Evolutionary conservation across 1,140 invertebrate species (phyloP).

Genomic region (Planococcus citri): DNA sequence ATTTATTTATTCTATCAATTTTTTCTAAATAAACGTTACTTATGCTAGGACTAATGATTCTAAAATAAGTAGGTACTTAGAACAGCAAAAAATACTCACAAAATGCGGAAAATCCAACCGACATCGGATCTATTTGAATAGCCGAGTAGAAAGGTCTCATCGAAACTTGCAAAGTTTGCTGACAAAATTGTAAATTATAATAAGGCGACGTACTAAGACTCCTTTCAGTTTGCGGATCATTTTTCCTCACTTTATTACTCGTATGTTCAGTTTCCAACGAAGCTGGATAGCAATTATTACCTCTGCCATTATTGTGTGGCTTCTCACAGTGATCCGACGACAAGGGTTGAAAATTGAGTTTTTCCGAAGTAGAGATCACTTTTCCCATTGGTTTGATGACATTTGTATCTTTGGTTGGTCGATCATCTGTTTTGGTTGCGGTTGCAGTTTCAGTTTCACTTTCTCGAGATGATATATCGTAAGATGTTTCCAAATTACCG

Average conservation of each 20-base stretch:
- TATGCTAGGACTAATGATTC: no score
- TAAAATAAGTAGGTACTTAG: no score
- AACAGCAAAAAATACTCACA: no score
- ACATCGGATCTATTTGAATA: background rate
- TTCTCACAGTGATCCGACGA: background rate
- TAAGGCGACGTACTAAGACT: background rate
- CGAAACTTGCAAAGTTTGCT: background rate
- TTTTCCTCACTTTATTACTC: background rate
- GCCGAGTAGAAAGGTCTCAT: background rate
- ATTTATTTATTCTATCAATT: no score
- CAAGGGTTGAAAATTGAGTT: background rate
- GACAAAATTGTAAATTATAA: background rate
- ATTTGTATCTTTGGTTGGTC: no score
- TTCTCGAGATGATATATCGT: background rate
- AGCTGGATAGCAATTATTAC: background rate
- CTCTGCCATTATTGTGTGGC: background rate
- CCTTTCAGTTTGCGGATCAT: background rate
- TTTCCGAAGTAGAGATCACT: background rate
- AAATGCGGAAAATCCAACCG: background rate
- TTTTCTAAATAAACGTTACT: no score
- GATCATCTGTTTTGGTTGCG: no score
- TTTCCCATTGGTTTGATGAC: background rate
- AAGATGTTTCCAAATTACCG: background rate
- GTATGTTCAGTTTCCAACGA: background rate
- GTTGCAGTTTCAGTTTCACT: background rate